These are phyloP conservation scores for Xiphophorus hellerii DNA, from an alignment of 2,113 vertebrate species.

Conservation along the genomic window DNA sequence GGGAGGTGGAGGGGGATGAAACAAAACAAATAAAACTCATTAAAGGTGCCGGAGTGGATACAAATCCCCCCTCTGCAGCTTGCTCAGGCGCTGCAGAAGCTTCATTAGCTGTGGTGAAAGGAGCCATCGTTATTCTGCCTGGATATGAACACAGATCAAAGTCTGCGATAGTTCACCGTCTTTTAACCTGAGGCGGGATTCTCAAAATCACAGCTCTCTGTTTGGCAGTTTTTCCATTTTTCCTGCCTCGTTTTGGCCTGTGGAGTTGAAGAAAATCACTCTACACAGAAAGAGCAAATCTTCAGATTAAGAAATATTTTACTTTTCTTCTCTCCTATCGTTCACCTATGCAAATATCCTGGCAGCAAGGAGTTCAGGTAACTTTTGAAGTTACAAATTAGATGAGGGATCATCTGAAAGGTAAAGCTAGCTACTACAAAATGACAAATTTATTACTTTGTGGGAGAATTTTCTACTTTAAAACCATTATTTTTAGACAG, in stretches of 20 bases:
- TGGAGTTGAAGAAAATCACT: conserved; percentile 55
- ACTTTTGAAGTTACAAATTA: conserved; percentile 48
- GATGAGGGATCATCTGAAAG: conserved; percentile 6
- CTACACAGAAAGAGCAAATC: conserved; percentile 14
- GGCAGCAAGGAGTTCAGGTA: conserved; percentile 14
- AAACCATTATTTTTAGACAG: background rate
- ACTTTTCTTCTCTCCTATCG: conserved; percentile 34
- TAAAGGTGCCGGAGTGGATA: conserved; percentile 52
- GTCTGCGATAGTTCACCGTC: conserved; percentile 43
- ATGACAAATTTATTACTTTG: conserved; percentile 13
- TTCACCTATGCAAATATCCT: conserved; percentile 29
- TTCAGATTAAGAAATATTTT: conserved; percentile 28
- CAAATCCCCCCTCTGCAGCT: conserved; percentile 46
- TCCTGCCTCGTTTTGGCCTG: conserved; percentile 14
- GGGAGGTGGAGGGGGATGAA: conserved; percentile 62
- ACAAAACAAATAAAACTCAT: conserved; percentile 75
- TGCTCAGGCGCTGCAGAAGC: conserved; percentile 40
- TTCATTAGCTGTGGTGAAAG: conserved; percentile 65
- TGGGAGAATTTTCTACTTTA: background rate
- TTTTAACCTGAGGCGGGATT: conserved; percentile 62
- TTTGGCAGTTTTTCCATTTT: conserved; percentile 61
- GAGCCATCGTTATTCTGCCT: conserved; percentile 64
- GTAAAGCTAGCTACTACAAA: conserved; percentile 7
- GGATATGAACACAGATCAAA: conserved; percentile 73
- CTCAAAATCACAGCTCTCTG: conserved; percentile 45